A percentile compares a stretch with the other conserved stretches of the same genome.
Conservation (phyloP, 2,113 vertebrate genomes). For the Amphiprion ocellaris region DNA sequence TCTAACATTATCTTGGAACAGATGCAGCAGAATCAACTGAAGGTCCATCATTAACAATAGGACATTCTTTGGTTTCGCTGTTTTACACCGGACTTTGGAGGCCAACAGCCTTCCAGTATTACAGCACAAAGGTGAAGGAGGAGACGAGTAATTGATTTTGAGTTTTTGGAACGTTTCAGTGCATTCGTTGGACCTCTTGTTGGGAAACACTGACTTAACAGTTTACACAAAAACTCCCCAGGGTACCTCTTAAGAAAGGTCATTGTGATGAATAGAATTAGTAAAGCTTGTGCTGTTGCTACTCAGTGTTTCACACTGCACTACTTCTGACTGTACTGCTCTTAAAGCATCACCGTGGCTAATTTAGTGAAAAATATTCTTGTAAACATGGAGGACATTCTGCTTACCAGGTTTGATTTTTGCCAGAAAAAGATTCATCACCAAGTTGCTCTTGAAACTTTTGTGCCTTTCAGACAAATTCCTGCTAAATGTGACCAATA, state of each 20-base stretch:
- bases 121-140: no score
- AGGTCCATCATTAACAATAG: no score
- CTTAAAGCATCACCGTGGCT: background rate
- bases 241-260: background rate
- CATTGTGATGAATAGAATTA: background rate
- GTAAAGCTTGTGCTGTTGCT: background rate
- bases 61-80: no score
- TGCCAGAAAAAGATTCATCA: background rate
- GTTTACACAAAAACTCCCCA: slow-evolving; percentile 1
- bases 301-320: background rate
- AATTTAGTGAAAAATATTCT: background rate
- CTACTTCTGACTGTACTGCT: background rate
- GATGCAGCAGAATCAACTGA: no score
- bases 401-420: background rate
- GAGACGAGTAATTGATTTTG: no score
- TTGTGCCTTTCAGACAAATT: slow-evolving; percentile 15
- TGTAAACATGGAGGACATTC: background rate
- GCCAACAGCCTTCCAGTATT: no score
- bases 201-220: background rate
- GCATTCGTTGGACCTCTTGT: no score
- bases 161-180: no score
- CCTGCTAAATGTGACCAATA: slow-evolving; percentile 37
- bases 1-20: no score
- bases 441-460: background rate
- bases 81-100: no score